Conservation (phyloP, 2,888 invertebrate species). For the Drosophila rubida region DNA sequence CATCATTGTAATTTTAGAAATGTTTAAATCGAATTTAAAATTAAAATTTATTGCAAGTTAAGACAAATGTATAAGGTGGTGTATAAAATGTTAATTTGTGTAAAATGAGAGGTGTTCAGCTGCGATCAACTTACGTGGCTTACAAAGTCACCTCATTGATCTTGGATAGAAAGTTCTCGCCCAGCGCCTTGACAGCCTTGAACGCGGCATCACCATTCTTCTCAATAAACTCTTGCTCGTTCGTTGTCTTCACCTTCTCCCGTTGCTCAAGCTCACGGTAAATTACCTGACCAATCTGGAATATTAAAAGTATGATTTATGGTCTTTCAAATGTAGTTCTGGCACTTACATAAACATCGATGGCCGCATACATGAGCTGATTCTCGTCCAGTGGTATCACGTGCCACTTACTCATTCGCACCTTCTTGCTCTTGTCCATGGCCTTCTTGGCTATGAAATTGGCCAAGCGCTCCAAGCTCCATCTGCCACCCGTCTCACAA, state of each 20-base stretch:
- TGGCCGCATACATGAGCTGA: constrained; percentile 88
- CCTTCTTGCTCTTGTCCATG: constrained; percentile 86
- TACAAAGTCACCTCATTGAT: constrained; percentile 57
- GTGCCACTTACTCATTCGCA: constrained; percentile 88
- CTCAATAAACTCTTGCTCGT: constrained; percentile 74
- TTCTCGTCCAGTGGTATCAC: constrained; percentile 86
- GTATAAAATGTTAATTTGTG: neutral
- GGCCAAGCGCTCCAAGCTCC: constrained; percentile 88
- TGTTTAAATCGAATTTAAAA: constrained; percentile 71
- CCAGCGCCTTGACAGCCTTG: constrained; percentile 79
- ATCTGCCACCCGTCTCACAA: constrained; percentile 86
- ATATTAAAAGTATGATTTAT: neutral
- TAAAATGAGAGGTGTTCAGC: neutral
- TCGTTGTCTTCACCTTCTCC: constrained; percentile 69
- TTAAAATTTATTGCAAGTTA: constrained; percentile 76
- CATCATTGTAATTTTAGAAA: constrained; percentile 54
- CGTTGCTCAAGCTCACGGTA: constrained; percentile 79
- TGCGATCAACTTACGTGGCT: neutral
- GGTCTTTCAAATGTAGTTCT: too few species aligned
- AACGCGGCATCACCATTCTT: constrained; percentile 81
- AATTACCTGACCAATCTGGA: constrained; percentile 84
- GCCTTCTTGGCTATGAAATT: constrained; percentile 86
- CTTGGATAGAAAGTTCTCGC: constrained; percentile 77
- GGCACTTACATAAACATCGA: constrained; percentile 88
- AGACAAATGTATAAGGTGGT: neutral